Evolutionary conservation across 2,888 invertebrate genomes (phyloP).

Genomic region (Macrophya annulata): DNA sequence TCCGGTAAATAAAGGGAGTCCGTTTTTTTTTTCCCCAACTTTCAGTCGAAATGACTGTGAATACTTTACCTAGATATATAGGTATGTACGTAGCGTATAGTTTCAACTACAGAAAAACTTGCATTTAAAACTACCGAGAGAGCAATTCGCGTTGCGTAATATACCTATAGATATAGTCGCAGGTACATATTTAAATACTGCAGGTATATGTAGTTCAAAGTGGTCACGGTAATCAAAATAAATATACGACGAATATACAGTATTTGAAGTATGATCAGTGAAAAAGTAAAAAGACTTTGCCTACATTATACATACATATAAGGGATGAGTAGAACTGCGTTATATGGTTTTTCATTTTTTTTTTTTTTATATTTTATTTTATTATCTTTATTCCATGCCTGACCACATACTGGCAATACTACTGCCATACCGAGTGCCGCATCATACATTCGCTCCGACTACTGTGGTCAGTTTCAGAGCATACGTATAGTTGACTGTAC

Average conservation of each 20-base stretch:
- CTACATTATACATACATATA: not conserved
- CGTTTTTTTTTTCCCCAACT: not conserved
- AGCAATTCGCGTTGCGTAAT: conserved; percentile 1
- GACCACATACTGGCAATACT: conserved; percentile 24
- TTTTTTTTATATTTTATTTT: not conserved
- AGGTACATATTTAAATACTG: conserved; percentile 9
- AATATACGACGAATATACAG: not conserved
- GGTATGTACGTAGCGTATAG: not conserved
- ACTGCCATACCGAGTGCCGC: conserved; percentile 18
- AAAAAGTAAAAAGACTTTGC: conserved; percentile 38
- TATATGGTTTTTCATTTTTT: not conserved
- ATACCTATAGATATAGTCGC: not conserved
- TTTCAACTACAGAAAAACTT: not conserved
- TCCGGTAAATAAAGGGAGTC: conserved; percentile 8
- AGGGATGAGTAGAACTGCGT: conserved; percentile 3
- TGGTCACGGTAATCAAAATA: conserved; percentile 45
- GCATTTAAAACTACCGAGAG: not conserved
- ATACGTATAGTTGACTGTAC: conserved; percentile 37
- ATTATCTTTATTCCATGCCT: not conserved
- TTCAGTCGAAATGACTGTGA: not conserved
- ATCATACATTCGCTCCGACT: conserved; percentile 24
- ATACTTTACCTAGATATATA: no score
- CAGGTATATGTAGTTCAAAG: conserved; percentile 24
- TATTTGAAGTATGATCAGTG: conserved; percentile 25
- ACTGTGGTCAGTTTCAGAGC: conserved; percentile 21